These are phyloP conservation scores for Gortyna flavago DNA, from an alignment of 2,888 invertebrate genomes.

Conservation along the genomic window DNA sequence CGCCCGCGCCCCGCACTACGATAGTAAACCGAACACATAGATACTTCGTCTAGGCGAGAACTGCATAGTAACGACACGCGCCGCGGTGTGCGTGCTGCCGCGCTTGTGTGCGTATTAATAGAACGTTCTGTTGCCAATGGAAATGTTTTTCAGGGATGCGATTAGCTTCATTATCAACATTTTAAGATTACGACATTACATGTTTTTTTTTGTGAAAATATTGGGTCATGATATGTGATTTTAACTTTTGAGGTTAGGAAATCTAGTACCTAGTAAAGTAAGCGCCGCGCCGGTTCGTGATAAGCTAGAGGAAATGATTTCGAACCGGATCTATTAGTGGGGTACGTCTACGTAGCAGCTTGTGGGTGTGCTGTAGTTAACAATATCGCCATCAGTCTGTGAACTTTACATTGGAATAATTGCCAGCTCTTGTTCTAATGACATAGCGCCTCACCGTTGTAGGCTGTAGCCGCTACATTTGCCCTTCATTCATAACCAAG, in stretches of 20 bases:
- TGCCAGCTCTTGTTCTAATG: constrained; percentile 40
- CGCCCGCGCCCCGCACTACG: constrained; percentile 79
- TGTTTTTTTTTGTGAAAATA: constrained; percentile 64
- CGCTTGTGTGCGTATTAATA: constrained; percentile 67
- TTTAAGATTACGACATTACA: constrained; percentile 62
- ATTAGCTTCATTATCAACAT: constrained; percentile 67
- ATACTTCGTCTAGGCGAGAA: constrained; percentile 77
- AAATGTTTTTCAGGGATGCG: constrained; percentile 76
- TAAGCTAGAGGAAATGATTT: constrained; percentile 70
- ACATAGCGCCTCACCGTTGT: constrained; percentile 39
- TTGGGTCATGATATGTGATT: constrained; percentile 65
- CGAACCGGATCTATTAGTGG: constrained; percentile 63
- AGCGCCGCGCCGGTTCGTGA: constrained; percentile 62
- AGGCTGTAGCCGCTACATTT: constrained; percentile 1
- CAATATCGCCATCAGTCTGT: constrained; percentile 55
- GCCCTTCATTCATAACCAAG: constrained; percentile 15
- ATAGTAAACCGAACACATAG: constrained; percentile 82
- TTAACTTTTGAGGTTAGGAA: constrained; percentile 61
- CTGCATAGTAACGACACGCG: constrained; percentile 68
- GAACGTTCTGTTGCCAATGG: constrained; percentile 66
- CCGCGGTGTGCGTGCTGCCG: constrained; percentile 53
- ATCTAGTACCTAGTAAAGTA: constrained; percentile 61
- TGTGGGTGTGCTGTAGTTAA: constrained; percentile 28
- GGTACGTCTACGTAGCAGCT: constrained; percentile 30
- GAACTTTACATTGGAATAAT: constrained; percentile 75